Base-by-base conservation (phyloP, 2,113 vertebrate species). In the Castor canadensis region DNA sequence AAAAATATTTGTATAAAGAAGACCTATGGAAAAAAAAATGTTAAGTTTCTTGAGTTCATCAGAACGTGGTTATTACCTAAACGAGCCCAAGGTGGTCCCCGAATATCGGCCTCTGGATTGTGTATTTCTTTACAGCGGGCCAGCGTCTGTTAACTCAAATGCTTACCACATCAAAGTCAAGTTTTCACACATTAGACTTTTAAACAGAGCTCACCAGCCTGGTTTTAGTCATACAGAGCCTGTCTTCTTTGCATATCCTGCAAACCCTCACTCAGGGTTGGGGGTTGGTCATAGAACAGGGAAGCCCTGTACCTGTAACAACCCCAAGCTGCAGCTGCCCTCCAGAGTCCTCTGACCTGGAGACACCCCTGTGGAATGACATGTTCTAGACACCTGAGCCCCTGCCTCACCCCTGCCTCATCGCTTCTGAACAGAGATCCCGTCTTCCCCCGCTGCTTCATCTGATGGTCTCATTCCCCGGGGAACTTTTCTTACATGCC, bases 341-440 rank as follows among this genome's bases (percentile, higher is more conserved):
- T 47, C 32, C 1, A n/a, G 86, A 38, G 32, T 24, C 6, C 49
- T 76, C 43, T 52, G 67, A 47, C 62, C 52, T 1, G 2, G 15
- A n/a, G 40, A 12, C 28, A 24, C 52, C 28, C 11, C 73, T 3
- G n/a, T 60, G 22, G 15, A 2, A 43, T 38, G 60, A n/a, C 19
- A 0, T 38, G 16, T 10, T 26, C 47, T 20, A 20, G 38, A 32
- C 75, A 32, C 3, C 0, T 2, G 54, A n/a, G 35, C 32, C n/a
- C n/a, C n/a, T n/a, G n/a, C n/a, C n/a, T n/a, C n/a, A n/a, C n/a
- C n/a, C n/a, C n/a, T n/a, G n/a, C n/a, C n/a, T n/a, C n/a, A n/a
- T n/a, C n/a, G n/a, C n/a, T n/a, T n/a, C n/a, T n/a, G n/a, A n/a
- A n/a, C n/a, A n/a, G n/a, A n/a, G n/a, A n/a, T n/a, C n/a, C n/a